Base-by-base conservation (phyloP, 2,113 vertebrate species). In the Tychaedon coryphoeus region DNA sequence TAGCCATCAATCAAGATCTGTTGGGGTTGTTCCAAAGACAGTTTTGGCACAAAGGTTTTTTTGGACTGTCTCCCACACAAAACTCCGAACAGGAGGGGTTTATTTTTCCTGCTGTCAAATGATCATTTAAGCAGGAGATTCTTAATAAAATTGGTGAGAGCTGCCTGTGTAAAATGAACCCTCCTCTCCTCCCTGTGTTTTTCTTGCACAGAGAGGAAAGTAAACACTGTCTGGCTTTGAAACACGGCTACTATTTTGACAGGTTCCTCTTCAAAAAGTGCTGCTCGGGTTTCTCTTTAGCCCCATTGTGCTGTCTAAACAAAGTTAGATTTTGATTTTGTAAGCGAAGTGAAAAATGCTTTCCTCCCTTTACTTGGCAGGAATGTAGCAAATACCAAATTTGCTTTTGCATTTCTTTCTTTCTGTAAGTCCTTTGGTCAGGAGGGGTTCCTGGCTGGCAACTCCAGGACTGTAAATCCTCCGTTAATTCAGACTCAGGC, bases 201-300 rank as follows among this genome's bases (percentile, higher is more conserved):
- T 71, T 84, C 91, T 89, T 88, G 76, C 54, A 40, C 29, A 31
- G 88, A 58, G 53, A 75, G 71, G 91, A 88, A 91, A 93, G 75
- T 43, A 80, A 94, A 78, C 80, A 60, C 62, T 87, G 92, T 73
- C 89, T 91, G 93, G 34, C 92, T 96, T 93, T 93, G 88, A 92
- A 88, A 75, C 67, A 76, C 6, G 6, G 91, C 90, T 91, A 16
- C 90, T 95, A 14, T 90, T 96, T 97, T 97, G 96, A 96, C 96
- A 96, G 69, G 54, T 93, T 92, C 91, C 87, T 94, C 96, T 81
- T 94, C 83, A 91, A 65, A 83, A 94, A 87, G 83, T 36, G 25
- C 72, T 67, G 82, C 91, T 97, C 9, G 22, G 69, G 89, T 95
- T 94, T 90, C 90, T 96, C 92, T 92, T 96, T 56, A 94, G 90